Base-by-base conservation (phyloP, 2,888 invertebrate genomes). In the Drosophila eohydei region DNA sequence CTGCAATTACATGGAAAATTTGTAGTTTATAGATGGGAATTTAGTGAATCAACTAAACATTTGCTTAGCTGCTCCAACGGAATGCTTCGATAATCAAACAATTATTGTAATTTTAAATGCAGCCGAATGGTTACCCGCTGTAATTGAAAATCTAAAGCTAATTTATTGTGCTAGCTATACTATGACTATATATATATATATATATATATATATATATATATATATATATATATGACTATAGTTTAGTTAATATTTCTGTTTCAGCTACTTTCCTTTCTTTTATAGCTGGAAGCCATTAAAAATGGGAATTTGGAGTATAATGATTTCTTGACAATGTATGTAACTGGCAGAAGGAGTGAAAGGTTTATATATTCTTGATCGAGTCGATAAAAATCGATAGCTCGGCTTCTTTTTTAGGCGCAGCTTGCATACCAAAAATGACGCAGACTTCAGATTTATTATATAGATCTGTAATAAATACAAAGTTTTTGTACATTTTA, bases 1-100 rank as follows among this genome's bases (percentile, higher is more conserved):
- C 44, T 68, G 60, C 66, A 59, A 80, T 74, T 79, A 63, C 67
- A 74, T 77, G 43, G 46, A 63, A 70, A 67, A 73, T 58, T 57
- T 61, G 6, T 50, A 28, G 55, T 28, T 36, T 30, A 41, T 54
- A 26, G 21, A 26, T 14, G 14, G 40, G n/a, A 66, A 41, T 51
- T 64, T n/a, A 11, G 7, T 55, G 41, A n/a, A 12, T 43, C 41
- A 12, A 50, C 30, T 43, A 64, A 50, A 7, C 30, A 38, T 43
- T 40, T 52, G 26, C 51, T 52, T 38, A 11, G n/a, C 36, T 21
- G 30, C 2, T 16, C 32, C 11, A 16, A 11, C 14, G 9, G 11
- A 38, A 26, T 40, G 16, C 8, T 44, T 7, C 16, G 14, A 40
- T 46, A 46, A 28, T 32, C 7, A 16, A 16, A 3, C 32, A 34